These are phyloP conservation scores for Phenganax subtilis DNA, from an alignment of 92 coral and sea anemone genomes.

Conservation along the genomic window DNA sequence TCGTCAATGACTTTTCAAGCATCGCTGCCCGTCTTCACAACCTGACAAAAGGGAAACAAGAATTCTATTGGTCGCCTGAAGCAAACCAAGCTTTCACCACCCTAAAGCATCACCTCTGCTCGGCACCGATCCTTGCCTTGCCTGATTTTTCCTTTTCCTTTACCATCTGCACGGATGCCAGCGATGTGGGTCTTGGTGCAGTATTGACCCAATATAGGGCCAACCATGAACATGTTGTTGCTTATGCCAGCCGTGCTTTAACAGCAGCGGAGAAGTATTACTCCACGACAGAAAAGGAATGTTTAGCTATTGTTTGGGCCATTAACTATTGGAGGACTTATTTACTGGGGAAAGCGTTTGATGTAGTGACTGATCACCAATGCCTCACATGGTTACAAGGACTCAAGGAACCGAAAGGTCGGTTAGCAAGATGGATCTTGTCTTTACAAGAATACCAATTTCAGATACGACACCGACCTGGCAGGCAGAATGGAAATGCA, in stretches of 20 bases:
- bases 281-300: neutral
- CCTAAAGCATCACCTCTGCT: neutral
- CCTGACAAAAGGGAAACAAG: neutral
- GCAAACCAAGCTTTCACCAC: slow-evolving; percentile 15
- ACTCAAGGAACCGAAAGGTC: slow-evolving; percentile 18
- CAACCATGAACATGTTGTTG: neutral
- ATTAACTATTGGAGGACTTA: neutral
- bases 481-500: slow-evolving; percentile 11
- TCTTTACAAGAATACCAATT: slow-evolving; percentile 20
- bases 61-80: slow-evolving; percentile 12
- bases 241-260: neutral
- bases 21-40: slow-evolving; percentile 34
- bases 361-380: neutral
- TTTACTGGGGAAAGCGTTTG: neutral
- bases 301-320: neutral
- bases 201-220: neutral
- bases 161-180: slow-evolving; percentile 21
- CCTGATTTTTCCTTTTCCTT: slow-evolving; percentile 8
- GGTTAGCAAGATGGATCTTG: slow-evolving; percentile 19
- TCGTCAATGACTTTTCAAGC: slow-evolving; percentile 32
- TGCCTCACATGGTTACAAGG: slow-evolving; percentile 23
- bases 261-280: neutral
- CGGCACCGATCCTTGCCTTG: neutral
- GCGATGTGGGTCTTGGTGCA: slow-evolving; percentile 14
- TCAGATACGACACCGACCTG: slow-evolving; percentile 13